Evolutionary conservation across 2,797 vertebrate species (phyloP).

Genomic region (Melanotaenia trifasciata): DNA sequence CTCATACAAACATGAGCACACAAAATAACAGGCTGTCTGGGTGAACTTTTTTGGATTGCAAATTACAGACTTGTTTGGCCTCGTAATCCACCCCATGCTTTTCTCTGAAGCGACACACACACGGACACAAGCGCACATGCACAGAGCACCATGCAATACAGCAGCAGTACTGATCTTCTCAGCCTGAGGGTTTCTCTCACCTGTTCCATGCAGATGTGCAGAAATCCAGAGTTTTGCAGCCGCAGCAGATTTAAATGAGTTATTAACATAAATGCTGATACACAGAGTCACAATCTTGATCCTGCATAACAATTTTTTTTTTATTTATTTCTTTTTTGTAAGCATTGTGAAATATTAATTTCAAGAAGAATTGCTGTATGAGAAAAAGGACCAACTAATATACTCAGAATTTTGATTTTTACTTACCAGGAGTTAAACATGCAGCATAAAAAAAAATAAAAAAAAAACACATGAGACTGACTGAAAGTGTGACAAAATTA

Average conservation of each 20-base stretch:
- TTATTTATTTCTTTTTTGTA: conserved; percentile 8
- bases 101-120: conserved; percentile 31
- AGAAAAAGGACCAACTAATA: background rate
- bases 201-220: conserved; percentile 36
- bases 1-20: background rate
- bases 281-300: background rate
- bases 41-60: conserved; percentile 16
- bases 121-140: background rate
- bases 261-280: conserved; percentile 21
- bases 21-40: conserved; percentile 19
- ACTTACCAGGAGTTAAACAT: background rate
- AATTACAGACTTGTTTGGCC: conserved; percentile 57
- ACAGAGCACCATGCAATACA: conserved; percentile 29
- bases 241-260: conserved; percentile 34
- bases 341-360: conserved; percentile 15
- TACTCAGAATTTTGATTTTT: background rate
- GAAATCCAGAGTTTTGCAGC: conserved; percentile 34
- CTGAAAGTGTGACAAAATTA: background rate
- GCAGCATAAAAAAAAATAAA: too few relatives aligned
- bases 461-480: background rate
- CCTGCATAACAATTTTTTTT: background rate
- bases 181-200: conserved; percentile 31
- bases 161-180: conserved; percentile 34
- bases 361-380: background rate
- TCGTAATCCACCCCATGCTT: conserved; percentile 37